Evolutionary conservation across 2,888 invertebrate genomes (phyloP).

Genomic region (Ornithoptera alexandrae): DNA sequence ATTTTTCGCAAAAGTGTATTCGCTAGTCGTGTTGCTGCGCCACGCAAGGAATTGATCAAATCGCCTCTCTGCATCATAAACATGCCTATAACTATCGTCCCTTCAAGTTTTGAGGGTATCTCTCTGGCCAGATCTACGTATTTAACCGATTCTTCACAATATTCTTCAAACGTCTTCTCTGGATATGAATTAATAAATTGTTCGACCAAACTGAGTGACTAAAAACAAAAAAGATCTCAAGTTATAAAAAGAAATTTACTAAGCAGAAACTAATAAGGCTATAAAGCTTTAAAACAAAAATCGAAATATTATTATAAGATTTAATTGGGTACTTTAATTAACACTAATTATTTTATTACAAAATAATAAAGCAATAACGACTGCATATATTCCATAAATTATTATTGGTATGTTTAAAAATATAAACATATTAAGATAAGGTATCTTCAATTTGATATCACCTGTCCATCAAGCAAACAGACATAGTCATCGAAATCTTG

Average conservation of each 20-base stretch:
- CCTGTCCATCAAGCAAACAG: conserved; percentile 86
- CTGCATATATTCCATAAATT: too few species aligned
- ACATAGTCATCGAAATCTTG: conserved; percentile 91
- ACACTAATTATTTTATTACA: too few species aligned
- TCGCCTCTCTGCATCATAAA: conserved; percentile 91
- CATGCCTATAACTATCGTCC: conserved; percentile 88
- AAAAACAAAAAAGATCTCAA: conserved; percentile 20
- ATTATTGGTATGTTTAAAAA: too few species aligned
- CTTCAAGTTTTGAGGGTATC: conserved; percentile 81
- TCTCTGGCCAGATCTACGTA: conserved; percentile 82
- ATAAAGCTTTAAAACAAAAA: too few species aligned
- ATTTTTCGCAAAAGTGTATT: conserved; percentile 86
- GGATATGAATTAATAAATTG: conserved; percentile 84
- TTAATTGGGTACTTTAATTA: neutral
- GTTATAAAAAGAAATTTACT: neutral
- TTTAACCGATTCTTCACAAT: conserved; percentile 79
- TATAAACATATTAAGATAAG: too few species aligned
- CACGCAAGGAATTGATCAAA: conserved; percentile 85
- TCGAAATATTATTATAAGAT: neutral
- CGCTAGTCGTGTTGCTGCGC: conserved; percentile 84
- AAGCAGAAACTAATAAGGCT: neutral
- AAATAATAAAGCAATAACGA: too few species aligned
- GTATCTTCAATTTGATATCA: conserved; percentile 40
- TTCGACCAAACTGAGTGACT: conserved; percentile 83
- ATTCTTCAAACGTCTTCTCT: conserved; percentile 82